Evolutionary conservation across 2,797 vertebrate species (phyloP).

Genomic region (Chanos chanos): DNA sequence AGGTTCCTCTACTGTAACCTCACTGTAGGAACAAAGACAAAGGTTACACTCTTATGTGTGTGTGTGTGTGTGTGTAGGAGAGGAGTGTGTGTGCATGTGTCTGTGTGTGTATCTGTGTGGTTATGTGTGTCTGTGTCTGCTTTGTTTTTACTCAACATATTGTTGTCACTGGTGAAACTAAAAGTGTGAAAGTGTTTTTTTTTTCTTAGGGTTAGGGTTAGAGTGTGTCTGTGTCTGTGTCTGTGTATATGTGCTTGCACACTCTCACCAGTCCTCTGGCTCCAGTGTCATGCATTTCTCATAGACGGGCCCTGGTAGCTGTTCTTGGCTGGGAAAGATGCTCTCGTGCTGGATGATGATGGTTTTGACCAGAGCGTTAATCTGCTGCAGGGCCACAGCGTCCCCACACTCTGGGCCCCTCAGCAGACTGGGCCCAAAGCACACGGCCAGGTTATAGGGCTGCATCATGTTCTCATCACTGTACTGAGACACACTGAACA

Average conservation of each 20-base stretch:
- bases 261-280: constrained; percentile 67
- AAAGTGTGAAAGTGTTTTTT: too few species aligned
- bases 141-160: too few species aligned
- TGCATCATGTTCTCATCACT: constrained; percentile 96
- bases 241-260: background rate
- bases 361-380: constrained; percentile 80
- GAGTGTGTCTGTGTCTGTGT: background rate
- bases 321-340: constrained; percentile 71
- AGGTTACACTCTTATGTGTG: background rate
- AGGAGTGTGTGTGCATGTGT: background rate
- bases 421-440: constrained; percentile 87
- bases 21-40: constrained; percentile 10
- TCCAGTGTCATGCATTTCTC: constrained; percentile 85
- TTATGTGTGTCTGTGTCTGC: background rate
- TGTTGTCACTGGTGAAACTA: too few species aligned
- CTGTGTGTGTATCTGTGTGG: background rate
- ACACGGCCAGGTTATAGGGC: constrained; percentile 87
- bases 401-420: constrained; percentile 70
- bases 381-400: constrained; percentile 74
- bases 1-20: constrained; percentile 34
- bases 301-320: constrained; percentile 76
- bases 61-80: background rate
- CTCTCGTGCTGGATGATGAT: constrained; percentile 76
- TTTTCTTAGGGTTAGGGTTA: too few species aligned
- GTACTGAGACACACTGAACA: constrained; percentile 81